Evolutionary conservation across 2,797 vertebrate genomes (phyloP).

Genomic region (Macropus fuliginosus): DNA sequence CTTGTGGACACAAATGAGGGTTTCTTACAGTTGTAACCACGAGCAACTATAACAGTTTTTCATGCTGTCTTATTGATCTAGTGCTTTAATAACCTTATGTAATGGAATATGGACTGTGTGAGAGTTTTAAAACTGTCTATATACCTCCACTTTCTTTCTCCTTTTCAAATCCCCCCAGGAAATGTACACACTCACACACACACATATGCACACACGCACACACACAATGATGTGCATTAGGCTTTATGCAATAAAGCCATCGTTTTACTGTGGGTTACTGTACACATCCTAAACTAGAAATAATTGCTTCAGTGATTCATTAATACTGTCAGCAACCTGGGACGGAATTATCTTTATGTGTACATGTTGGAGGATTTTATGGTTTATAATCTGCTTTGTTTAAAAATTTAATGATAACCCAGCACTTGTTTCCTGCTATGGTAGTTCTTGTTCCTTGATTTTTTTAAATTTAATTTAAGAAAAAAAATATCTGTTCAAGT

Average conservation of each 20-base stretch:
- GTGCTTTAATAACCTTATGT: constrained; percentile 58
- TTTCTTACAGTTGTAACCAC: constrained; percentile 38
- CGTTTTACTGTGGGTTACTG: not conserved
- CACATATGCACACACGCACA: not conserved
- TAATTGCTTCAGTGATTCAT: not conserved
- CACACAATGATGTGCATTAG: constrained; percentile 15
- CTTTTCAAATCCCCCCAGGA: not conserved
- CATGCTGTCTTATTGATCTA: constrained; percentile 59
- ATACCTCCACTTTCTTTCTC: not conserved
- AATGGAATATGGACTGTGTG: constrained; percentile 41
- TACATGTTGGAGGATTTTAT: not conserved
- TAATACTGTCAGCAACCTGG: not conserved
- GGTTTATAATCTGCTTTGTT: constrained; percentile 49
- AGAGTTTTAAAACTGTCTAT: constrained; percentile 32
- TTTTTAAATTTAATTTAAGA: constrained; percentile 42
- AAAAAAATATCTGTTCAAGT: constrained; percentile 39
- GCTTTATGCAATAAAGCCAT: not conserved
- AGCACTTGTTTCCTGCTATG: not conserved
- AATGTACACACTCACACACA: not conserved
- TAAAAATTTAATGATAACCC: constrained; percentile 63
- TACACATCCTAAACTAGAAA: not conserved
- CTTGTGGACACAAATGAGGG: not conserved
- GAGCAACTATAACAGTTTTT: constrained; percentile 46
- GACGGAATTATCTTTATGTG: constrained; percentile 7
- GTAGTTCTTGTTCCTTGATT: constrained; percentile 7